Evolutionary conservation across 2,797 vertebrate genomes (phyloP).

Genomic region (Babyrousa celebensis): DNA sequence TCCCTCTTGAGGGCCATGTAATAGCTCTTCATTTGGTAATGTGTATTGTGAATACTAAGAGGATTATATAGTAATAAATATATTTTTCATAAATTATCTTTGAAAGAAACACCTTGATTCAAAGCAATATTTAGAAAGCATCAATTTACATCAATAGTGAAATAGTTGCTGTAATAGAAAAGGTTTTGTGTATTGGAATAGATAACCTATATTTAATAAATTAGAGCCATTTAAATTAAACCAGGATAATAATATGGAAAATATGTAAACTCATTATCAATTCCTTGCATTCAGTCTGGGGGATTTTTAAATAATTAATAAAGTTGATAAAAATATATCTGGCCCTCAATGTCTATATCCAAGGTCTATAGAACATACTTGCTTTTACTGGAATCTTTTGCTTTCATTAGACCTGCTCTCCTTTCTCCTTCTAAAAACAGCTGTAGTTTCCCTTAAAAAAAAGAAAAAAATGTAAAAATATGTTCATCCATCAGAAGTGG

Average conservation of each 20-base stretch:
- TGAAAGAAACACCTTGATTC: background rate
- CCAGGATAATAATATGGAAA: background rate
- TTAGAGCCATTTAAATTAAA: background rate
- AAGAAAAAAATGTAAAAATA: background rate
- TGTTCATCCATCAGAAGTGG: background rate
- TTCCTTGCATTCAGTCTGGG: background rate
- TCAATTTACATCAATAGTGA: background rate
- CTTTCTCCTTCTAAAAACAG: slow-evolving; percentile 11
- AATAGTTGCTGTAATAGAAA: background rate
- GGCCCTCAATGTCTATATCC: background rate
- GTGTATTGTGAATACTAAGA: background rate
- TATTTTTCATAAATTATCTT: background rate
- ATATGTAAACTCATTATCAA: background rate
- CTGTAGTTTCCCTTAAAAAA: background rate
- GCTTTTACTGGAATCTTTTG: background rate
- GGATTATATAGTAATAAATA: background rate
- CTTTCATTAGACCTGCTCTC: background rate
- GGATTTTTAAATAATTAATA: background rate
- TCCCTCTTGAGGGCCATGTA: background rate
- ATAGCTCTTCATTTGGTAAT: background rate
- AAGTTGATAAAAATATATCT: background rate
- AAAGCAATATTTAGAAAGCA: background rate
- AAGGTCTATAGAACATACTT: background rate
- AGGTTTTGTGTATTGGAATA: background rate
- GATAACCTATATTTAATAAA: background rate